Conservation (phyloP, 2,888 invertebrate genomes). For the Opisthograptis luteolata region DNA sequence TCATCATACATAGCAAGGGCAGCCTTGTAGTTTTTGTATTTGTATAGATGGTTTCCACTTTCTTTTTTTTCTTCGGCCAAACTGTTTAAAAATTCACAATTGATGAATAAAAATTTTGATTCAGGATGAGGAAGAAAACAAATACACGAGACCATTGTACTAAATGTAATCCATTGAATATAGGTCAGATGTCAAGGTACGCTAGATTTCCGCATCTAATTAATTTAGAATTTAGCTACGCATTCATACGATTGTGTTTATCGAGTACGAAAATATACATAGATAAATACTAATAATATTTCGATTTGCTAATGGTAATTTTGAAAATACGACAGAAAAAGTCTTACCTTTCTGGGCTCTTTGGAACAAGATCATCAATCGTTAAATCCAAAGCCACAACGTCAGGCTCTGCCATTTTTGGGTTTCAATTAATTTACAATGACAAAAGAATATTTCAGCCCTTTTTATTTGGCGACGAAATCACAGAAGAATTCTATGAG, state of each 20-base stretch:
- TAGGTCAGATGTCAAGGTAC: slow-evolving; percentile 73
- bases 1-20: slow-evolving; percentile 94
- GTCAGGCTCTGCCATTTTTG: slow-evolving; percentile 74
- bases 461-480: slow-evolving; percentile 67
- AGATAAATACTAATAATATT: no score
- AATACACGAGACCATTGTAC: slow-evolving; percentile 23
- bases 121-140: slow-evolving; percentile 9
- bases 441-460: slow-evolving; percentile 50
- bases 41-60: slow-evolving; percentile 94
- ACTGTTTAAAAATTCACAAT: slow-evolving; percentile 70
- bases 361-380: slow-evolving; percentile 79
- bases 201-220: slow-evolving; percentile 12
- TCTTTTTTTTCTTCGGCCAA: slow-evolving; percentile 94
- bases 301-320: slow-evolving; percentile 3
- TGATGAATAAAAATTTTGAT: background rate
- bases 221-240: background rate
- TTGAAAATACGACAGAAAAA: slow-evolving; percentile 10
- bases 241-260: no score
- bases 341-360: slow-evolving; percentile 77
- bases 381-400: slow-evolving; percentile 75
- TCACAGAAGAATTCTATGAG: slow-evolving; percentile 61
- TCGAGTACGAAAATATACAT: no score
- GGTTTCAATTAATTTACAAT: slow-evolving; percentile 44
- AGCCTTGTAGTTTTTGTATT: slow-evolving; percentile 93
- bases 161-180: slow-evolving; percentile 42